A percentile compares a stretch with the other conserved stretches of the same genome.
Conservation (phyloP, 2,113 vertebrate genomes). For the Tylochromis polylepis region DNA sequence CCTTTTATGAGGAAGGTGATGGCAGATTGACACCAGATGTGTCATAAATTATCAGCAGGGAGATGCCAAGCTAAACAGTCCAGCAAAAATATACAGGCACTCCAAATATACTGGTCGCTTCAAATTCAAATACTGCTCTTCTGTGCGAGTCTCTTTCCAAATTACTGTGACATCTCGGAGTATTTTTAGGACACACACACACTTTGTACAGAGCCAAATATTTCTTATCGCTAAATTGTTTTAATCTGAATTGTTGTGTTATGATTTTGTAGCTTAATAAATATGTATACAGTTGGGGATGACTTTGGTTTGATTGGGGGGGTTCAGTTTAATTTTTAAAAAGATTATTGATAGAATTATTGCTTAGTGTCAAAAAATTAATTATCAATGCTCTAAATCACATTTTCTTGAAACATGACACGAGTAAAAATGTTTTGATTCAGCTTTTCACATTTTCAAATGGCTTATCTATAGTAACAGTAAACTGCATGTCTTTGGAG, state of each 20-base stretch:
- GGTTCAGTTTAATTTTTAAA: not conserved
- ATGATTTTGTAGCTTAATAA: not conserved
- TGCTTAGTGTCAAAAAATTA: not conserved
- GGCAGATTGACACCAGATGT: constrained; percentile 94
- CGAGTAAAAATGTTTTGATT: not conserved
- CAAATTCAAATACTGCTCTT: constrained; percentile 88
- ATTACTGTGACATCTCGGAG: constrained; percentile 72
- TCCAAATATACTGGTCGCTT: constrained; percentile 87
- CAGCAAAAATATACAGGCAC: constrained; percentile 86
- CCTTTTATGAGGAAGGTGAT: constrained; percentile 87
- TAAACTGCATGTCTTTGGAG: not conserved
- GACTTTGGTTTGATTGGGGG: not conserved
- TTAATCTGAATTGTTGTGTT: not conserved
- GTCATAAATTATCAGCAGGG: constrained; percentile 94
- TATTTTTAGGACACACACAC: not conserved
- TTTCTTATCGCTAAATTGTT: not conserved
- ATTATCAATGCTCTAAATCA: not conserved
- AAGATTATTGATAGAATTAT: not conserved
- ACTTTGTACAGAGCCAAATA: not conserved
- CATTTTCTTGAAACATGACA: not conserved
- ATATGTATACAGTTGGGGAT: not conserved
- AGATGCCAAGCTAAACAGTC: constrained; percentile 92
- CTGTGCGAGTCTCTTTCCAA: constrained; percentile 81
- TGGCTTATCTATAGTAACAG: not conserved
- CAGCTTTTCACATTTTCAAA: not conserved